phyloP scores from a whole-genome alignment of 2,888 invertebrate species.

The Teinopalpus imperialis region DNA sequence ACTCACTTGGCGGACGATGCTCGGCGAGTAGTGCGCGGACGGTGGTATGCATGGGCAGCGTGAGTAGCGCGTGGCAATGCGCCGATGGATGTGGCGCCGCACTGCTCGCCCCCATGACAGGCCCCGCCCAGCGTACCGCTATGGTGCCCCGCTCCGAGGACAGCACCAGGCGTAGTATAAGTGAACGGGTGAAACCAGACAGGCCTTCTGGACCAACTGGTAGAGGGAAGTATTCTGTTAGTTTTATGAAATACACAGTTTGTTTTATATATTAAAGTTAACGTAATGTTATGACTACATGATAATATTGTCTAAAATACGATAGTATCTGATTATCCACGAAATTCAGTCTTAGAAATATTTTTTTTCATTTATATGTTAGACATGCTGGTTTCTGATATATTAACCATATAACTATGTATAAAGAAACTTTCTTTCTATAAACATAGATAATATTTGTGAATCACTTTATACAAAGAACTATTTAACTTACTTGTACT shows the following conservation, averaged over 20 bases:
- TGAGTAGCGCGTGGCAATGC: constrained; percentile 86
- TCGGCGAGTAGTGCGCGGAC: constrained; percentile 88
- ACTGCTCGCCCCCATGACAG: constrained; percentile 83
- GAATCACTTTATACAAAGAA: too few relatives aligned
- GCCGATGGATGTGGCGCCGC: constrained; percentile 72
- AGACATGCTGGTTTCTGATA: too few relatives aligned
- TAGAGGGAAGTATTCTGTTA: too few relatives aligned
- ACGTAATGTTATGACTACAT: too few relatives aligned
- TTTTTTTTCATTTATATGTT: too few relatives aligned
- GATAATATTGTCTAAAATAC: neutral
- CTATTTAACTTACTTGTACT: constrained; percentile 57
- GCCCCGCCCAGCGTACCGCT: constrained; percentile 83
- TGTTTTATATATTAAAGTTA: too few relatives aligned
- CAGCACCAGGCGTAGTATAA: constrained; percentile 92
- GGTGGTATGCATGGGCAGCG: constrained; percentile 88
- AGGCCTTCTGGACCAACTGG: constrained; percentile 80
- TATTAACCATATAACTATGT: too few relatives aligned
- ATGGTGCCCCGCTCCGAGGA: constrained; percentile 93
- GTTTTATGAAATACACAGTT: too few relatives aligned
- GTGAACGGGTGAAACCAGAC: constrained; percentile 92
- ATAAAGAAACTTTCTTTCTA: too few relatives aligned
- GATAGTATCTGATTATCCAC: too few relatives aligned
- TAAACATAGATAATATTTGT: too few relatives aligned
- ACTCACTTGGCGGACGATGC: constrained; percentile 57
- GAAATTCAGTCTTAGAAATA: too few relatives aligned